Base-by-base conservation (phyloP, 2,113 vertebrate genomes). In the Casuarius casuarius region DNA sequence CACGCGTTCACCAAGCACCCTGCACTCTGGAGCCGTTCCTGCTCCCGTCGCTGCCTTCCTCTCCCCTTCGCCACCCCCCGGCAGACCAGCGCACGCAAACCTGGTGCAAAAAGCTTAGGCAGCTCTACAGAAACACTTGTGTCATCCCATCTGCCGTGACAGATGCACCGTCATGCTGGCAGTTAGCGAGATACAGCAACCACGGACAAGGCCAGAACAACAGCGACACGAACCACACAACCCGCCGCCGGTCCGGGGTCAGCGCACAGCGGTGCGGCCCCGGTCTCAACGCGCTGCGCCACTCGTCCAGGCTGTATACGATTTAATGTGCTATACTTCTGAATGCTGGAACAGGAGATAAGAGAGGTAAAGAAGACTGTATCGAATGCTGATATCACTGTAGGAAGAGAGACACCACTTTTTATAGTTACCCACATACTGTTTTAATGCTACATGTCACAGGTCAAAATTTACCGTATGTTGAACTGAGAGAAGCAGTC, bases 221-320 rank as follows among this genome's bases (percentile, higher is more conserved):
- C 77, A 62, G 17, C 28, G 11, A 35, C 38, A 5, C 1, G 23
- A 66, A 2, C 75, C 28, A 7, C 1, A 33, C 9, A 68, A 90
- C 63, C 75, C 74, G 22, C 51, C 63, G 3, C 21, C 10, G 8
- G 3, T 46, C 78, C 44, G 59, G 0, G 0, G 49, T 23, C 71
- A 70, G 67, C 54, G n/a, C 20, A 12, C 0, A 7, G 10, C 0
- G 0, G 4, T 1, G 3, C 2, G 15, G 7, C 54, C 84, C 6
- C 17, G 3, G 4, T 2, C 46, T 35, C 13, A n/a, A 33, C 26
- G 56, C 78, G 70, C 1, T 2, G 10, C 40, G 9, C 26, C 20
- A 4, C 22, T 28, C 38, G 68, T 7, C 26, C 56, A 38, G 44
- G 22, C 7, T 17, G n/a, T n/a, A 7, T 0, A 48, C 7, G 19